Evolutionary conservation across 2,797 vertebrate species (phyloP).

Genomic region (Rallus crepitans): DNA sequence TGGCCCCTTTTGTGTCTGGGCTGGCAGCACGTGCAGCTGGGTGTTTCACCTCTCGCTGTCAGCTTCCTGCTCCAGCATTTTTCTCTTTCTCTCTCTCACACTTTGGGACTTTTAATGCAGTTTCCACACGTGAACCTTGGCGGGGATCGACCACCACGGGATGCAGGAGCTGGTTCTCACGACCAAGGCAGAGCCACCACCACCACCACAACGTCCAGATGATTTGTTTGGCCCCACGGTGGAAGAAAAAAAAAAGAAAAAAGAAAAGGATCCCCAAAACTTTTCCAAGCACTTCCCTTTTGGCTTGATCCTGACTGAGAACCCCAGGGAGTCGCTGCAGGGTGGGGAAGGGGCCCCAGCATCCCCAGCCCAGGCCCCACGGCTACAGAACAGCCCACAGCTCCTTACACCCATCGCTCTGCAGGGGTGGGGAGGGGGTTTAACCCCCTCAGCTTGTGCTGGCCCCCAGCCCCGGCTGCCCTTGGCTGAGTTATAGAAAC

Average conservation of each 20-base stretch:
- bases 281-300: background rate
- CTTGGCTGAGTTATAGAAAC: background rate
- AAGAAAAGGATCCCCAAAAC: accelerated
- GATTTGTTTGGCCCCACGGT: accelerated
- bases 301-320: background rate
- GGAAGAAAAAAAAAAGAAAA: too few species aligned
- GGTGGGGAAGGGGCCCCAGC: background rate
- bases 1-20: background rate
- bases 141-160: accelerated
- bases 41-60: background rate
- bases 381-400: background rate
- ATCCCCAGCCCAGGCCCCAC: background rate
- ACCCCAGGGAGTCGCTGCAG: accelerated
- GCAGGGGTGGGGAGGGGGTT: background rate
- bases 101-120: accelerated
- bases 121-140: background rate
- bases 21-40: accelerated
- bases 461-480: background rate
- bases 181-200: background rate
- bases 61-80: accelerated
- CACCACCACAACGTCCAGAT: accelerated
- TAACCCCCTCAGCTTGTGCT: background rate
- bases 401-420: accelerated
- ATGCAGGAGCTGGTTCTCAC: accelerated
- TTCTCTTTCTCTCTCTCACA: accelerated